Base-by-base conservation (phyloP, 2,797 vertebrate species). In the Lepidocolaptes lacrymiger region DNA sequence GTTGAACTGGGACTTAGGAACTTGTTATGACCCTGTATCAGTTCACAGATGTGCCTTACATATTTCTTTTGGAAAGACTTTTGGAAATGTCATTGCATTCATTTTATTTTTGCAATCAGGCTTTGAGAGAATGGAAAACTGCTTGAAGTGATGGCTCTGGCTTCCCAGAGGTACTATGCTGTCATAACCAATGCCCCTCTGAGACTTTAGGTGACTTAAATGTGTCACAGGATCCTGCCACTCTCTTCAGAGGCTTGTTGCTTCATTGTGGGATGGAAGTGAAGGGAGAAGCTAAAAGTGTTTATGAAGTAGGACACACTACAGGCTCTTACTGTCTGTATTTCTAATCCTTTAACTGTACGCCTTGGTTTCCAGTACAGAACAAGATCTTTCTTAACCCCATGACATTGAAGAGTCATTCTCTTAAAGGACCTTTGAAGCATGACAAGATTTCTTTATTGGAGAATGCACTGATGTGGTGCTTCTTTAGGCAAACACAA, bases 181-280 rank as follows among this genome's bases (percentile, higher is more conserved):
- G 88, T 95, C 95, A 58, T 62, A 68, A 72, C 49, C 2, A 3
- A 68, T 68, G 37, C 6, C 28, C 88, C 39, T 87, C 43, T 89
- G 93, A 95, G 94, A 89, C 34, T 90, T 93, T 8, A 83, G 41
- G 61, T 91, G 90, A 77, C 61, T 91, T 87, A 77, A 89, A 83
- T 69, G 5, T 89, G 83, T 85, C 81, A 83, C 32, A 79, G 85
- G n/a, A 71, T 52, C 30, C 49, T 89, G 85, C 11, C 46, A 55
- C 32, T 93, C 69, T 93, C 71, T 79, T 91, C 46, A 34, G 43
- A 93, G 21, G 19, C n/a, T 77, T 91, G 71, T 80, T 6, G 5
- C 18, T 80, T 85, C 4, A 0, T 12, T 36, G 34, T 66, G 39
- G 58, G 58, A 37, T 71, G 28, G 62, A 79, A 83, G 17, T 11